phyloP scores from a whole-genome alignment of 2,888 invertebrate genomes.

The Dryocosmus kuriphilus region DNA sequence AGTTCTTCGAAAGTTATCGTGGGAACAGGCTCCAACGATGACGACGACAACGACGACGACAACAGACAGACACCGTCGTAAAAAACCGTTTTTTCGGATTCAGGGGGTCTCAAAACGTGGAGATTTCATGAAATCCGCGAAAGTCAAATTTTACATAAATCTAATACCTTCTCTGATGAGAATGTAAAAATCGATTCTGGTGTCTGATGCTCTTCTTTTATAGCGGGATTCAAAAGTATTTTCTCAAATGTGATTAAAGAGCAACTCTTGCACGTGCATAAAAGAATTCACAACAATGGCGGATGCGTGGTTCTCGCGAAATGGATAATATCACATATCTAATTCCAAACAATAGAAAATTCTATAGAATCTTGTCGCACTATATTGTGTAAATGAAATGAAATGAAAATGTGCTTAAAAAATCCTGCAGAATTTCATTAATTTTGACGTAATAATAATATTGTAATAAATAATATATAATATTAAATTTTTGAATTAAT shows the following conservation, averaged over 20 bases:
- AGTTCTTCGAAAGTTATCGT: too few species aligned
- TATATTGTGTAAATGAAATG: background rate
- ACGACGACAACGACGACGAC: too few species aligned
- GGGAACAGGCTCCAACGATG: too few species aligned
- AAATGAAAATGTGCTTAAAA: background rate
- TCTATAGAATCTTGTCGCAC: background rate
- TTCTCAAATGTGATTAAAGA: slow-evolving; percentile 12
- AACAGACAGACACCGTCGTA: too few species aligned
- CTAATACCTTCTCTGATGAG: too few species aligned
- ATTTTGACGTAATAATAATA: background rate
- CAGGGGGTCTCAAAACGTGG: too few species aligned
- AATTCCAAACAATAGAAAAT: background rate
- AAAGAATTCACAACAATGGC: background rate
- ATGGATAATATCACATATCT: background rate
- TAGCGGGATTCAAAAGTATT: background rate
- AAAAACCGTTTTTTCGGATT: too few species aligned
- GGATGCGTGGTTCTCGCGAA: background rate
- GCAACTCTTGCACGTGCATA: background rate
- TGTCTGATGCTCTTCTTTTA: background rate
- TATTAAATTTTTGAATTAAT: background rate
- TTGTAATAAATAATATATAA: background rate
- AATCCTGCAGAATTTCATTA: background rate
- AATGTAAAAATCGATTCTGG: slow-evolving; percentile 7
- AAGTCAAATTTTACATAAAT: too few species aligned
- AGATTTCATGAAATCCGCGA: too few species aligned